phyloP scores from a whole-genome alignment of 2,797 vertebrate genomes.

The Malacoctenus gilli region DNA sequence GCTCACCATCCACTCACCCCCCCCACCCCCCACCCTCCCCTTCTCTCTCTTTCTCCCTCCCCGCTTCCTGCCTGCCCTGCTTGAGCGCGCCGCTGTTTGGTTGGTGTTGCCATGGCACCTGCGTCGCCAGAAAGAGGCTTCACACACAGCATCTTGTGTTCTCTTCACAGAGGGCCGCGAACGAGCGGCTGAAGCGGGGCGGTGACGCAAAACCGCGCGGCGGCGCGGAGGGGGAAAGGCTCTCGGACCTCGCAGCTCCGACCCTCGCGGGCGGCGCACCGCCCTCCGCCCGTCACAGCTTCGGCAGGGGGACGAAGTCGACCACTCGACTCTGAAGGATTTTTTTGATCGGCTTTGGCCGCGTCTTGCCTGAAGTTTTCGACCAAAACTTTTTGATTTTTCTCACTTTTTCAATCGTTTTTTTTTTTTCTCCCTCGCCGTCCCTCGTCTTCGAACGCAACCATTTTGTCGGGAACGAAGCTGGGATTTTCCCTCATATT shows the following conservation, averaged over 20 bases:
- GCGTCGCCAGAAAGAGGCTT: constrained; percentile 83
- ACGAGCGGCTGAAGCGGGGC: constrained; percentile 77
- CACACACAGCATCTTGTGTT: constrained; percentile 93
- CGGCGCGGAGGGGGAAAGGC: constrained; percentile 57
- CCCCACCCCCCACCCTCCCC: constrained; percentile 42
- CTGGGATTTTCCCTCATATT: constrained; percentile 82
- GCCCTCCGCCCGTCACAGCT: constrained; percentile 19
- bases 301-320: constrained; percentile 44
- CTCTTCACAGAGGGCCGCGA: constrained; percentile 89
- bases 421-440: constrained; percentile 3
- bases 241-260: constrained; percentile 64
- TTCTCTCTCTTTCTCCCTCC: constrained; percentile 54
- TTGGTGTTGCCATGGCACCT: constrained; percentile 82
- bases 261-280: constrained; percentile 44
- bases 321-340: constrained; percentile 28
- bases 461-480: constrained; percentile 66
- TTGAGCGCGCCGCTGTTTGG: constrained; percentile 75
- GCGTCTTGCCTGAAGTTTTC: constrained; percentile 1
- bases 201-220: constrained; percentile 74
- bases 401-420: constrained; percentile 12
- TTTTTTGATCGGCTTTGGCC: constrained; percentile 13
- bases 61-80: constrained; percentile 59
- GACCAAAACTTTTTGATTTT: neutral
- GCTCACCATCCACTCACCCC: constrained; percentile 14
- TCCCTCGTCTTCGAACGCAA: constrained; percentile 48